Conservation (phyloP, 2,113 vertebrate genomes). For the Asarcornis scutulata region DNA sequence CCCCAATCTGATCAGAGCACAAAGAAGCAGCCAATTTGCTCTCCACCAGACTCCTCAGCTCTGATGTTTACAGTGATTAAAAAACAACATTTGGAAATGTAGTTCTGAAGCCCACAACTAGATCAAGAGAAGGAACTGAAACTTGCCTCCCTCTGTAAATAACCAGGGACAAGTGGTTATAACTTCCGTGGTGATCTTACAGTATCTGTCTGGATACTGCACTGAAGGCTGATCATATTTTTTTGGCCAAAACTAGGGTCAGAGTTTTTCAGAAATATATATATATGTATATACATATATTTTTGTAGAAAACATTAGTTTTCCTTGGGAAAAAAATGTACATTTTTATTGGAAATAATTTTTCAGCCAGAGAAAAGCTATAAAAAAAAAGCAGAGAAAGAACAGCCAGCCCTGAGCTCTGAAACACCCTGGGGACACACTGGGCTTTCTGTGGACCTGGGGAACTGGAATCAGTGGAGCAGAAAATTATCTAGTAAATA, state of each 20-base stretch:
- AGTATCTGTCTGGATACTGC: neutral
- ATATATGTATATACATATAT: neutral
- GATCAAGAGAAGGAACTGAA: conserved; percentile 20
- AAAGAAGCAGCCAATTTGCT: conserved; percentile 2
- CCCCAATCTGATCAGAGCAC: neutral
- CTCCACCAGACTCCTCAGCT: conserved; percentile 6
- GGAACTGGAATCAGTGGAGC: neutral
- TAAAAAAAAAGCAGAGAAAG: too few relatives aligned
- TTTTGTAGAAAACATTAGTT: neutral
- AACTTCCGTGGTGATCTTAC: neutral
- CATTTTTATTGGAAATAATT: neutral
- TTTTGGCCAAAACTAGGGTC: neutral
- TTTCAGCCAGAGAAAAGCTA: neutral
- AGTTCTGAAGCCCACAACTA: conserved; percentile 5
- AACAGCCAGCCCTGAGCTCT: neutral
- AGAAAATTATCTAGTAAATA: neutral
- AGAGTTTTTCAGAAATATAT: neutral
- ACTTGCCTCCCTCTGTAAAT: conserved; percentile 11
- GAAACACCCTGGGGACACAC: neutral
- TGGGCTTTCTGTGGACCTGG: neutral
- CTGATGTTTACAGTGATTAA: conserved; percentile 31
- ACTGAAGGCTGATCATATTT: neutral
- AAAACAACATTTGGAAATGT: conserved; percentile 10
- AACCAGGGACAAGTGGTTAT: neutral
- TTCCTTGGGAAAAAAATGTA: neutral